Percentiles rank a stretch among this genome's conserved stretches.
phyloP scores from a whole-genome alignment of 2,888 invertebrate genomes.

The Acanthosepion esculentum region DNA sequence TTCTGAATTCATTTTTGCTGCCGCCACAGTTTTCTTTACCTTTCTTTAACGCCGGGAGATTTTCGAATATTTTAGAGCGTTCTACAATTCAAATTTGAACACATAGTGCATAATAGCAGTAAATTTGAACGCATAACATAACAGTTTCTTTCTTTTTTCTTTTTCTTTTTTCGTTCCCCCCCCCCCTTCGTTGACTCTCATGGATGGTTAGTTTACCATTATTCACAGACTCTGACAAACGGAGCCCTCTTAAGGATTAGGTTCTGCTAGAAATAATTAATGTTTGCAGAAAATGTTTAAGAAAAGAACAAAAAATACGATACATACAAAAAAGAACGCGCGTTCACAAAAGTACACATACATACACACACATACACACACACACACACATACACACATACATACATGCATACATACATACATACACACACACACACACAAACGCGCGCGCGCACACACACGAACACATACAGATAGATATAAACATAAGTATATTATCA shows the following conservation, averaged over 20 bases:
- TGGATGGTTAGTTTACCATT: slow-evolving; percentile 4
- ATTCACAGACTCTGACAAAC: slow-evolving; percentile 7
- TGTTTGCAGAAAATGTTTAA: too few relatives aligned
- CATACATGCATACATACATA: too few relatives aligned
- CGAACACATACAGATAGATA: neutral
- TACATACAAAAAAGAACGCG: neutral
- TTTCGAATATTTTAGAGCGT: too few relatives aligned
- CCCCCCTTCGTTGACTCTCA: too few relatives aligned
- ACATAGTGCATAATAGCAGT: too few relatives aligned
- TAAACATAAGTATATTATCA: neutral
- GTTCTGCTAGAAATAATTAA: neutral
- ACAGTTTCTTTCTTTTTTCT: neutral
- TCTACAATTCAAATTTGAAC: too few relatives aligned
- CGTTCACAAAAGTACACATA: neutral
- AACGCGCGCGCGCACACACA: too few relatives aligned
- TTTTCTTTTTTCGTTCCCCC: neutral
- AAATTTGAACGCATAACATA: too few relatives aligned
- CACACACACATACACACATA: neutral
- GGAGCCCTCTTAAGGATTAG: neutral
- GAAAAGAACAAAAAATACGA: neutral
- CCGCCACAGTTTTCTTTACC: too few relatives aligned
- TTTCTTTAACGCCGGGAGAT: too few relatives aligned
- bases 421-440: too few relatives aligned
- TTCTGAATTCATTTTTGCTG: too few relatives aligned
- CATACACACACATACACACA: neutral